Base-by-base conservation (phyloP, 1,140 invertebrate genomes). In the Orussus abietinus region DNA sequence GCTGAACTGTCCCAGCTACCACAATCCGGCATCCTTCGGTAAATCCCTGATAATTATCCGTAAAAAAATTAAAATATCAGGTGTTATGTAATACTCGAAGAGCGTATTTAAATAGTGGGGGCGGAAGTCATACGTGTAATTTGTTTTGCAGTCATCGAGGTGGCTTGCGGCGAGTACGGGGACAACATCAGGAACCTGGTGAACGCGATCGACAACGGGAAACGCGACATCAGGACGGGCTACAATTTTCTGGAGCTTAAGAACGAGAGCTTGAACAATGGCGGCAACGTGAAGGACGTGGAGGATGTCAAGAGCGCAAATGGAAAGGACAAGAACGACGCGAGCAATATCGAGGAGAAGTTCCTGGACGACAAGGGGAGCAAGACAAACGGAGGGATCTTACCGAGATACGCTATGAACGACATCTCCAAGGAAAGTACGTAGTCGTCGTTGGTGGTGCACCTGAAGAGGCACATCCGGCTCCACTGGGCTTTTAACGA, bases 1-100 rank as follows among this genome's bases (percentile, higher is more conserved):
- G 19, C 77, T 97, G 10, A 84, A 89, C 52, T 97, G 93, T 64
- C 95, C 94, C 0, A 84, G 88, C 13, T 98, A 97, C 66, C 93
- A 97, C 69, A 98, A 98, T 74, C 93, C 94, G 11, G 92, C 94
- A 7, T 96, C 94, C 45, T 97, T 93, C 76, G 87, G 83, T 86
- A 70, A 72, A 43, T 38, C 36, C 31, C 37, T 35, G 53, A 44
- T 43, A 39, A n/a, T 36, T 22, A 40, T 33, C 25, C 13, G 35
- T n/a, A 40, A 7, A 25, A 25, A 37, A 34, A 31, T 25, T 18
- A 11, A 38, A 29, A 34, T 15, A 31, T n/a, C n/a, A n/a, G n/a
- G n/a, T n/a, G n/a, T n/a, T n/a, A n/a, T n/a, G n/a, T n/a, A n/a
- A n/a, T n/a, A n/a, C n/a, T n/a, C n/a, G n/a, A n/a, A n/a, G n/a